A percentile compares a stretch with the other conserved stretches of the same genome.
phyloP scores from a whole-genome alignment of 2,797 vertebrate genomes.

The Momotus momota region DNA sequence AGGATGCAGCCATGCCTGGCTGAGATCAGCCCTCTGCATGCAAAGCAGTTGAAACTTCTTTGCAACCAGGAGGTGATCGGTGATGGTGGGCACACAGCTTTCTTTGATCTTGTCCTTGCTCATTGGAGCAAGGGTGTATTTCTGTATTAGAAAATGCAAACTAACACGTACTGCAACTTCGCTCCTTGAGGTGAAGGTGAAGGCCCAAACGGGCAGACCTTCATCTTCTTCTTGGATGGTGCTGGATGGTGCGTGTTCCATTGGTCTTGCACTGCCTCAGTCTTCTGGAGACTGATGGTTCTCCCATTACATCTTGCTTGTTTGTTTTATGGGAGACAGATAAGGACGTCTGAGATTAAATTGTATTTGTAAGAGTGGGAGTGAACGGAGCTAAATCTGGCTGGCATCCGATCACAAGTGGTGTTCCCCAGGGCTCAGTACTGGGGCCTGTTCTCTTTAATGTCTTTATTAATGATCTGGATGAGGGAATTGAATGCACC shows the following conservation, averaged over 20 bases:
- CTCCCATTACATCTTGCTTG: background rate
- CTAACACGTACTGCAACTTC: background rate
- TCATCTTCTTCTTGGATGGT: background rate
- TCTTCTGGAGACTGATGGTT: background rate
- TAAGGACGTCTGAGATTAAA: background rate
- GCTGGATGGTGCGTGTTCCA: background rate
- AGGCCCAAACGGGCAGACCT: background rate
- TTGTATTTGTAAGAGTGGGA: no score
- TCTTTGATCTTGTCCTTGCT: background rate
- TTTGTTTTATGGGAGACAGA: background rate
- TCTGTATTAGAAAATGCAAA: background rate
- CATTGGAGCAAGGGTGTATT: background rate
- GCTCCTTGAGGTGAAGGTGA: background rate
- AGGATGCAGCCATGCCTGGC: background rate
- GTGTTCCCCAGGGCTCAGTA: no score
- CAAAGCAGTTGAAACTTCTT: slow-evolving; percentile 6
- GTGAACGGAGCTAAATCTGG: no score
- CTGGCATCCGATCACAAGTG: no score
- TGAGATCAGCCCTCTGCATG: background rate
- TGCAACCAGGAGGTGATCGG: background rate
- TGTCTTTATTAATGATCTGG: no score
- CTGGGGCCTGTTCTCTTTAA: no score
- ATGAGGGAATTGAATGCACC: no score
- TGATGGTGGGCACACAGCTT: background rate
- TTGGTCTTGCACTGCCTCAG: background rate